Evolutionary conservation across 1,140 invertebrate genomes (phyloP).

Genomic region (Panulirus ornatus): DNA sequence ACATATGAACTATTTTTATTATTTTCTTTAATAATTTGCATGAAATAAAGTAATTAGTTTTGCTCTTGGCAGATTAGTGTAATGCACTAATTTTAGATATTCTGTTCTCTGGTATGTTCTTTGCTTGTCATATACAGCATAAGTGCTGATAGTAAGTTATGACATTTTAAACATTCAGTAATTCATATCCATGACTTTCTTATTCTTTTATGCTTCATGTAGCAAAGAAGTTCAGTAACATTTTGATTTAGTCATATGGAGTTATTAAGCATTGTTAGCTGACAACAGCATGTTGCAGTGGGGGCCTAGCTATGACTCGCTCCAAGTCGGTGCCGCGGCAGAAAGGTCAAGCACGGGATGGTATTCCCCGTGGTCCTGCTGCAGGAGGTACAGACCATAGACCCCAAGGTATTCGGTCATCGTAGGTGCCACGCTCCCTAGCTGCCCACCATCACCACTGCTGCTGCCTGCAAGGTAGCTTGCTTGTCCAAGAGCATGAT

Average conservation of each 20-base stretch:
- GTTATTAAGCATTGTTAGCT: conserved; percentile 2
- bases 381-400: conserved; percentile 31
- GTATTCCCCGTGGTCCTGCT: conserved; percentile 19
- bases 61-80: background rate
- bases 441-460: background rate
- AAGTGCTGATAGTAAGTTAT: background rate
- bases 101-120: too few relatives aligned
- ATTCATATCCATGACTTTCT: background rate
- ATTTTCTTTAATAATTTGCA: background rate
- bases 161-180: background rate
- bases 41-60: background rate
- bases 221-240: background rate
- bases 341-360: conserved; percentile 21
- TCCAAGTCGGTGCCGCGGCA: conserved; percentile 52
- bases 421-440: conserved; percentile 29
- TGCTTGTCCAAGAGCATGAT: background rate
- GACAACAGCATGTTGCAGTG: conserved; percentile 51
- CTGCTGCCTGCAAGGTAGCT: conserved; percentile 28
- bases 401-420: conserved; percentile 41
- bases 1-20: background rate
- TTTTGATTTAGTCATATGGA: background rate
- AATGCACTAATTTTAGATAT: background rate
- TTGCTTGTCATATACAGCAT: background rate
- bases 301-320: conserved; percentile 37
- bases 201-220: too few relatives aligned